Base-by-base conservation (phyloP, 2,113 vertebrate species). In the Cepphus grylle region DNA sequence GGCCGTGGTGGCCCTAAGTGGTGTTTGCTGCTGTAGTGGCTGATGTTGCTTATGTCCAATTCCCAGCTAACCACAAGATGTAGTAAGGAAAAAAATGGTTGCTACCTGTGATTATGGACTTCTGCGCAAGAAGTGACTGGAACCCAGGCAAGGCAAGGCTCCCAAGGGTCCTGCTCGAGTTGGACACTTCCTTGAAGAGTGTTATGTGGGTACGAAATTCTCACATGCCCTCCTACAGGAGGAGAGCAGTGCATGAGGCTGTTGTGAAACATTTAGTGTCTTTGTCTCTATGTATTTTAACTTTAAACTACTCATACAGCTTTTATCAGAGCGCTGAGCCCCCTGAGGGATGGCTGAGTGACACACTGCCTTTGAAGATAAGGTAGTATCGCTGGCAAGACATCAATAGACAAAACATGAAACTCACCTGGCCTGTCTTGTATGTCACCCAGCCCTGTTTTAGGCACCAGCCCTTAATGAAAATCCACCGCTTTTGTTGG, bases 401-500 rank as follows among this genome's bases (percentile, higher is more conserved):
- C 50, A 81, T 78, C 58, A 77, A 63, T 5, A 98, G 96, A 97
- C 93, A 97, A 97, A 98, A 97, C 76, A 97, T 72, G 61, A 73
- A 90, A 86, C 80, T 97, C 96, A 97, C 93, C 97, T 97, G 90
- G 77, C 55, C 86, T 90, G 62, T 91, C 88, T 97, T 93, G 42
- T 93, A 38, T 61, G 45, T 78, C 91, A 86, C 26, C 20, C 18
- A 67, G 80, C 55, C 38, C 69, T 56, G 52, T 53, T 78, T 88
- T 70, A 81, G 89, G 61, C 63, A 52, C 4, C 56, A 5, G 29
- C 16, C 45, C 53, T 94, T 38, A 65, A 45, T 55, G 92, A 91
- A 97, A 97, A 97, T 88, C 50, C 65, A 87, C 69, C 93, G 72
- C 88, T 96, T 98, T 97, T 97, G 95, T 97, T 95, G 59, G n/a